Evolutionary conservation across 2,888 invertebrate species (phyloP), one percentile per base, ranked within the genome.

Genomic region (Pristionchus mayeri): DNA sequence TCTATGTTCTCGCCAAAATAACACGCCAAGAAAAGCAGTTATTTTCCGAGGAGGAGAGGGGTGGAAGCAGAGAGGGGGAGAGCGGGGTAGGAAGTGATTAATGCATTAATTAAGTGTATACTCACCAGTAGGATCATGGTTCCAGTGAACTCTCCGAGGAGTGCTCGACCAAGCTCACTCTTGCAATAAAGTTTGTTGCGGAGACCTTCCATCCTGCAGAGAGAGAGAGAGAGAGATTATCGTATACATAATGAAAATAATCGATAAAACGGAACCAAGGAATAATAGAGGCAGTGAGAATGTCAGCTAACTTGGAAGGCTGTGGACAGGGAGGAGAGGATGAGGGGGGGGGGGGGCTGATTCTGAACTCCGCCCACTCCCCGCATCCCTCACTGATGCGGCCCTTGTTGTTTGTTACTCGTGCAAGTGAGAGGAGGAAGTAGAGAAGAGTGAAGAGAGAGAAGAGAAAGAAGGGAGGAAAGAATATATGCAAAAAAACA

Each of bases 111-210:
- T 21, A 24, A 18, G n/a, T 1, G 37, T 37, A 21, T 21, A 6
- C 90, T 87, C 50, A 91, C 90, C 85, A 91, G 88, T 34, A 92
- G 87, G 71, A 92, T 84, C 81, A 88, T 86, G 67, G 92, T 92
- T 86, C 92, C 92, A 54, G 89, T 85, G 87, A 92, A 91, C 87
- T 92, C 92, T 87, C 90, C 92, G 30, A 92, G 85, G 11, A 88
- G 86, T 34, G 91, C 90, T 40, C 90, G 88, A 3, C 87, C 88
- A n/a, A 92, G 85, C 79, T 91, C 92, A 84, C 89, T 88, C 75
- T 89, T 88, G 57, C 91, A 86, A 63, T 88, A 88, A 54, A 91
- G 81, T 86, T 91, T 91, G 21, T 83, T 48, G n/a, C 83, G 83
- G 21, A 83, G 67, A 71, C 24, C 24, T 18, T 83, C 83, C 83